These are phyloP conservation scores for Pantherophis guttatus DNA, from an alignment of 2,113 vertebrate species.

Conservation along the genomic window DNA sequence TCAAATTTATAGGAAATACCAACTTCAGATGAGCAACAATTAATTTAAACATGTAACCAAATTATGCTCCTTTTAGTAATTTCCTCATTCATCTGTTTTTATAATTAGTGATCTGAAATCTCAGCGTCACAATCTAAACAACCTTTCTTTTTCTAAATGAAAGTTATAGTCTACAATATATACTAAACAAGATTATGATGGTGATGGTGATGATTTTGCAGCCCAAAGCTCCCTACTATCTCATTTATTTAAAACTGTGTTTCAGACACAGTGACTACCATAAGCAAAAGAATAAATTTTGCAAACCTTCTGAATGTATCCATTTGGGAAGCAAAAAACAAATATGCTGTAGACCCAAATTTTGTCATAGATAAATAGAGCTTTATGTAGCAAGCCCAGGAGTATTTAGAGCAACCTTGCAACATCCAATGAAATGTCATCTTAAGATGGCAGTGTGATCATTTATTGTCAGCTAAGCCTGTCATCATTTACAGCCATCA, in stretches of 20 bases:
- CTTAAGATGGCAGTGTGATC: slow-evolving; percentile 71
- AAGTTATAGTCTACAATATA: slow-evolving; percentile 37
- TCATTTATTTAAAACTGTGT: slow-evolving; percentile 57
- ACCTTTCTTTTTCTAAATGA: slow-evolving; percentile 33
- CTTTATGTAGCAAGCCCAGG: slow-evolving; percentile 66
- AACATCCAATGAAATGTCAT: slow-evolving; percentile 73
- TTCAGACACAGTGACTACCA: slow-evolving; percentile 50
- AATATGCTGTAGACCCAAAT: slow-evolving; percentile 62
- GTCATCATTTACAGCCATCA: slow-evolving; percentile 72
- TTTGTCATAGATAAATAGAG: slow-evolving; percentile 83
- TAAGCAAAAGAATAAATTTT: slow-evolving; percentile 66
- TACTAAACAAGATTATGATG: neutral
- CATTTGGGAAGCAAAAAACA: slow-evolving; percentile 71
- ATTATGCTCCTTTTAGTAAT: slow-evolving; percentile 27
- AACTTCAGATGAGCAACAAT: slow-evolving; percentile 22
- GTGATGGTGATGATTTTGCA: neutral
- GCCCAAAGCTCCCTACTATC: slow-evolving; percentile 40
- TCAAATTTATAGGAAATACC: slow-evolving; percentile 52
- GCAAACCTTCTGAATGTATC: slow-evolving; percentile 60
- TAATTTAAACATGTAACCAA: slow-evolving; percentile 29
- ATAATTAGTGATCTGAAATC: slow-evolving; percentile 42
- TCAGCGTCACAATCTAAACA: slow-evolving; percentile 49
- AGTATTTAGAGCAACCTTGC: slow-evolving; percentile 72
- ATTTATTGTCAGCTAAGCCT: slow-evolving; percentile 76
- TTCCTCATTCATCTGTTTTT: slow-evolving; percentile 25